phyloP scores from a whole-genome alignment of 2,888 invertebrate genomes.

The Limenitis arthemis region DNA sequence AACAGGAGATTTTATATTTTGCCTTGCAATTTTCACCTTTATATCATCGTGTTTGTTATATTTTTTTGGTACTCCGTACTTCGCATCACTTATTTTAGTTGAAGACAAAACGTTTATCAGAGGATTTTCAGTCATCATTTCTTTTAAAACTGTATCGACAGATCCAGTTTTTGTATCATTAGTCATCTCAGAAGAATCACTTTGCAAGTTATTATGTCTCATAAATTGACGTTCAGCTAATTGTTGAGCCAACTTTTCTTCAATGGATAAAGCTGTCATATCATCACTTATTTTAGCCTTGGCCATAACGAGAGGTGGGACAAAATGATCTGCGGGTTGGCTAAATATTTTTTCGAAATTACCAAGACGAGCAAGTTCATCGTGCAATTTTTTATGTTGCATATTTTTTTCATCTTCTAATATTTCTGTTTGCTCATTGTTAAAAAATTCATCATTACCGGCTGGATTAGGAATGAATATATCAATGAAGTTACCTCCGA shows the following conservation, averaged over 20 bases:
- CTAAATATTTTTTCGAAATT: constrained; percentile 63
- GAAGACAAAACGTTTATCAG: constrained; percentile 25
- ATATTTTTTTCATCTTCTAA: constrained; percentile 53
- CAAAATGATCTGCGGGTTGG: constrained; percentile 65
- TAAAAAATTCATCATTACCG: constrained; percentile 37
- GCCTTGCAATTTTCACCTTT: constrained; percentile 38
- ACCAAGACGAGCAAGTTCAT: constrained; percentile 57
- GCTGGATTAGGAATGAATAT: constrained; percentile 45
- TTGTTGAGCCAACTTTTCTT: constrained; percentile 65
- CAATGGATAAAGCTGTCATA: constrained; percentile 62
- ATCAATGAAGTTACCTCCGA: no score
- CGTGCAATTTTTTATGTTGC: constrained; percentile 59
- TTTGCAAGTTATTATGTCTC: constrained; percentile 29
- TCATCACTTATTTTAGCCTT: constrained; percentile 65
- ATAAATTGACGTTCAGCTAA: constrained; percentile 43
- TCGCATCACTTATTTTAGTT: constrained; percentile 31
- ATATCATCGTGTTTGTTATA: constrained; percentile 44
- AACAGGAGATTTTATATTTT: neutral
- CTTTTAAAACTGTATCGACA: constrained; percentile 19
- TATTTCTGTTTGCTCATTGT: constrained; percentile 45
- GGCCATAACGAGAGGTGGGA: constrained; percentile 67
- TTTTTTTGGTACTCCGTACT: constrained; percentile 48
- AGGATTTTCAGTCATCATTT: constrained; percentile 27
- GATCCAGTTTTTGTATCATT: constrained; percentile 20
- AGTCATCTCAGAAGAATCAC: constrained; percentile 26